Conservation (phyloP, 2,113 vertebrate species). For the Nibea albiflora region DNA sequence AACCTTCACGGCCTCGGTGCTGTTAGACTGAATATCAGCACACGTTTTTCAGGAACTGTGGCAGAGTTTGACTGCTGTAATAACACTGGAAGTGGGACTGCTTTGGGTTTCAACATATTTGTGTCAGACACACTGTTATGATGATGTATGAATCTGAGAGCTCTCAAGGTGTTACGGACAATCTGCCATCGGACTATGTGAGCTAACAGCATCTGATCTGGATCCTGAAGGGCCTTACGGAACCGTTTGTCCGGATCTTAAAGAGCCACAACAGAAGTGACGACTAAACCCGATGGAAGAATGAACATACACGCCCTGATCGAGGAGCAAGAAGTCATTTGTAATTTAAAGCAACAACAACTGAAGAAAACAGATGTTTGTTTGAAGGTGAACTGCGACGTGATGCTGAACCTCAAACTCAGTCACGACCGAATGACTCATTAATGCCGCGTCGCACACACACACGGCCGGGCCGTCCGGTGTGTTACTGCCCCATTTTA, state of each 20-base stretch:
- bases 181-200: slow-evolving; percentile 16
- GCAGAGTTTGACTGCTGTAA: too few relatives aligned
- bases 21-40: too few relatives aligned
- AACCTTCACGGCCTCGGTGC: too few relatives aligned
- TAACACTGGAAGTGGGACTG: too few relatives aligned
- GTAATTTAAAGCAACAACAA: too few relatives aligned
- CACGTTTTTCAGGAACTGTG: too few relatives aligned
- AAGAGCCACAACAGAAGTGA: background rate
- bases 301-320: background rate
- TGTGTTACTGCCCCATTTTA: background rate
- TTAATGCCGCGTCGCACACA: background rate
- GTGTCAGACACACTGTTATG: background rate
- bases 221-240: background rate
- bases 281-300: background rate
- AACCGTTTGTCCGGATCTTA: slow-evolving; percentile 18
- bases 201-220: slow-evolving; percentile 10
- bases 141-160: background rate
- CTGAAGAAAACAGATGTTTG: too few relatives aligned
- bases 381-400: background rate
- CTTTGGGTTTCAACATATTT: background rate
- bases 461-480: background rate
- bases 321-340: background rate
- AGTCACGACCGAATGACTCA: background rate
- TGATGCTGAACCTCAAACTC: background rate
- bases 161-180: slow-evolving; percentile 12